phyloP scores from a whole-genome alignment of 2,888 invertebrate species.

The Dasysyrphus tricinctus region DNA sequence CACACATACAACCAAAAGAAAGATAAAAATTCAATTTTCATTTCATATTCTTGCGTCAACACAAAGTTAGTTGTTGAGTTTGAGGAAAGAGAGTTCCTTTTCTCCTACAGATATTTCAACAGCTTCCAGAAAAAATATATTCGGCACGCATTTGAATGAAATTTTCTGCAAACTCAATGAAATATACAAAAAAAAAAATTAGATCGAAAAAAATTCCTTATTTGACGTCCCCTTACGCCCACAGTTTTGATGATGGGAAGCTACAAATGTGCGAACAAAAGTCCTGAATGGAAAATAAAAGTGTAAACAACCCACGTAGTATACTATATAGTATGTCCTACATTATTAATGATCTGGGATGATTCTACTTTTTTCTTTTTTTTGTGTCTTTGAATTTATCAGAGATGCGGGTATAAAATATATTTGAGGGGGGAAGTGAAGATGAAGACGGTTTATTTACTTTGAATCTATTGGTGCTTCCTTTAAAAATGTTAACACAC shows the following conservation, averaged over 20 bases:
- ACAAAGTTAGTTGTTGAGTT: background rate
- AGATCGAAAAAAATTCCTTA: conserved; percentile 26
- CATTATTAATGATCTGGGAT: conserved; percentile 66
- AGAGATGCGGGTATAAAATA: background rate
- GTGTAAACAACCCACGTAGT: conserved; percentile 67
- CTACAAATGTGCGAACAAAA: conserved; percentile 35
- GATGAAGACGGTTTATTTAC: background rate
- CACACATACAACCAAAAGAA: conserved; percentile 34
- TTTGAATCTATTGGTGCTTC: conserved; percentile 18
- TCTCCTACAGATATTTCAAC: conserved; percentile 21
- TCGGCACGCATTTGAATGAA: conserved; percentile 67
- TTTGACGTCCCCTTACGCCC: background rate
- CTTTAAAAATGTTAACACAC: conserved; percentile 4
- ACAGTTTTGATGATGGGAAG: conserved; percentile 6
- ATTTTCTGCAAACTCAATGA: conserved; percentile 44
- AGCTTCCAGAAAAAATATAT: conserved; percentile 37
- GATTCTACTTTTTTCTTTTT: conserved; percentile 32
- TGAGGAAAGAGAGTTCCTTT: background rate
- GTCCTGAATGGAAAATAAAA: conserved; percentile 39
- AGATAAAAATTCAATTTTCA: conserved; percentile 70
- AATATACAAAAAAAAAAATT: conserved; percentile 28
- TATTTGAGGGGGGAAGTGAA: background rate
- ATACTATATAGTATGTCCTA: conserved; percentile 42
- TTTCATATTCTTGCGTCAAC: conserved; percentile 53
- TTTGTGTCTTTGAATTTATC: conserved; percentile 14